A percentile compares a stretch with the other conserved stretches of the same genome.
These are phyloP conservation scores for Dolomedes plantarius DNA, from an alignment of 2,888 invertebrate genomes.

Conservation along the genomic window DNA sequence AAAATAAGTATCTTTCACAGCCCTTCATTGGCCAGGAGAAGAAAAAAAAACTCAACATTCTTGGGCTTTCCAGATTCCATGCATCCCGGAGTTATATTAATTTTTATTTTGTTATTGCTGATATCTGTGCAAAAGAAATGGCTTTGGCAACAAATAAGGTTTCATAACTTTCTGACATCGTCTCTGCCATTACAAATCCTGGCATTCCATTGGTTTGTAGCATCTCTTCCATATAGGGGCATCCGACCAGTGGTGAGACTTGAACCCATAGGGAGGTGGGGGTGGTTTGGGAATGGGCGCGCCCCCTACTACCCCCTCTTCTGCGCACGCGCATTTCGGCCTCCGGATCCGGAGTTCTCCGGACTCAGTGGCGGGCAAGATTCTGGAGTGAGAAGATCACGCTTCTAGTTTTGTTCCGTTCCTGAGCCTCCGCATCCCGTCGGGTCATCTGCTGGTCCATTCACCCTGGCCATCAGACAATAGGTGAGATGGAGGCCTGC, in stretches of 20 bases:
- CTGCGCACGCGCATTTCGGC: conserved; percentile 59
- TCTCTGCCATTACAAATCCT: conserved; percentile 29
- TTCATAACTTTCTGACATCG: conserved; percentile 1
- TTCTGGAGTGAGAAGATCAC: conserved; percentile 58
- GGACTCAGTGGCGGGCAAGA: conserved; percentile 44
- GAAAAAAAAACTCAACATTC: too few relatives aligned
- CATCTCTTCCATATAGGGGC: conserved; percentile 2
- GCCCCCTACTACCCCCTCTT: conserved; percentile 45
- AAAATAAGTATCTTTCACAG: too few relatives aligned
- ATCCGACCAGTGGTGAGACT: conserved; percentile 23
- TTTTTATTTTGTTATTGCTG: not conserved
- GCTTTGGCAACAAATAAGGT: not conserved
- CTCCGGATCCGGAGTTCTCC: conserved; percentile 30
- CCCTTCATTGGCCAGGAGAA: too few relatives aligned
- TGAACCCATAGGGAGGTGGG: not conserved
- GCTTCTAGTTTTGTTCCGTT: conserved; percentile 9
- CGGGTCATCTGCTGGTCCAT: not conserved
- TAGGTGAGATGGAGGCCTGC: not conserved
- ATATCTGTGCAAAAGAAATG: not conserved
- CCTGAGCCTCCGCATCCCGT: not conserved
- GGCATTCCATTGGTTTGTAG: conserved; percentile 37
- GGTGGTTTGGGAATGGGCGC: not conserved
- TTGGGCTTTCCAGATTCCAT: too few relatives aligned
- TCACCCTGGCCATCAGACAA: not conserved
- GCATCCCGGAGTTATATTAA: too few relatives aligned